These are phyloP conservation scores for Onychomys torridus DNA, from an alignment of 2,797 vertebrate genomes.

Conservation along the genomic window DNA sequence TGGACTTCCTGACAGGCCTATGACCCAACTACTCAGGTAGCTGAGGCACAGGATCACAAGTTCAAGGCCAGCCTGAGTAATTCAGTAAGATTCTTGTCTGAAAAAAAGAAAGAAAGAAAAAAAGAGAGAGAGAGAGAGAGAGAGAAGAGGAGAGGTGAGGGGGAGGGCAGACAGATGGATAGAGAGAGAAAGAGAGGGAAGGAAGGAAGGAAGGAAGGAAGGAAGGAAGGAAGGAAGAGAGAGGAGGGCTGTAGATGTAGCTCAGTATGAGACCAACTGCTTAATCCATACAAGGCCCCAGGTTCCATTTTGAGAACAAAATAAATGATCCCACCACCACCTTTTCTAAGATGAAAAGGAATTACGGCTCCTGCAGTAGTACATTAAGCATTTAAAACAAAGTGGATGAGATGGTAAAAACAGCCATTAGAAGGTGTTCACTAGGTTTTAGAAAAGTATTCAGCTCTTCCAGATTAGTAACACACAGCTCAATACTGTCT, in stretches of 20 bases:
- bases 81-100: neutral
- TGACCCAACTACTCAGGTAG: neutral
- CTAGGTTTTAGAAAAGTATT: slow-evolving; percentile 34
- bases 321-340: neutral
- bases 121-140: too few relatives aligned
- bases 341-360: slow-evolving; percentile 36
- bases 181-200: too few relatives aligned
- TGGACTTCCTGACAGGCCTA: neutral
- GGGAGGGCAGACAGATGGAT: too few relatives aligned
- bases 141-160: neutral
- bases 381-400: neutral
- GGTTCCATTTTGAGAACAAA: neutral
- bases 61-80: neutral
- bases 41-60: neutral
- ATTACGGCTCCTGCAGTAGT: neutral
- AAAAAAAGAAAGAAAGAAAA: neutral
- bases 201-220: fast-evolving
- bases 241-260: neutral
- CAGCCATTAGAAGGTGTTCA: neutral
- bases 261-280: neutral
- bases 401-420: neutral
- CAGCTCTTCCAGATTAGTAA: slow-evolving; percentile 31
- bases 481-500: neutral
- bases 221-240: too few relatives aligned
- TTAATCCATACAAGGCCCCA: neutral